Evolutionary conservation across 2,113 vertebrate species (phyloP).

Genomic region (Motacilla tschutschensis): DNA sequence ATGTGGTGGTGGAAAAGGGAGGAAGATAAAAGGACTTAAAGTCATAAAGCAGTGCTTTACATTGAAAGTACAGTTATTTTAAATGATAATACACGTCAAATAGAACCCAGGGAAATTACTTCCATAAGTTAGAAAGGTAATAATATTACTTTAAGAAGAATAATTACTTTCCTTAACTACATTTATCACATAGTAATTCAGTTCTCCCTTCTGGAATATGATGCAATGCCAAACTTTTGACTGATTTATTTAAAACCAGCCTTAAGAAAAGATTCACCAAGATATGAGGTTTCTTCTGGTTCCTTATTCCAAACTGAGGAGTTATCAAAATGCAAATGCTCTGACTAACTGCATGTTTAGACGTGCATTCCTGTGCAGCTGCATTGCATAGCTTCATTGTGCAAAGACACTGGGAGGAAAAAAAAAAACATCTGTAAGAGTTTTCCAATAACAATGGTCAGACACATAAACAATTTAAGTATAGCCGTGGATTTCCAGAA

Average conservation of each 20-base stretch:
- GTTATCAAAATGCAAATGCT: conserved; percentile 76
- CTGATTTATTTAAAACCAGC: conserved; percentile 48
- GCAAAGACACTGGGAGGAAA: not conserved
- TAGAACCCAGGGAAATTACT: conserved; percentile 39
- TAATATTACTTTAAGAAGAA: conserved; percentile 47
- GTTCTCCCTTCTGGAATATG: conserved; percentile 3
- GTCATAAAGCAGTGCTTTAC: not conserved
- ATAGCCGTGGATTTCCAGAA: not conserved
- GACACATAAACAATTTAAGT: not conserved
- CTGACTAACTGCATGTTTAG: conserved; percentile 53
- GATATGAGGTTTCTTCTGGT: conserved; percentile 38
- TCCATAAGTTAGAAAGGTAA: conserved; percentile 45
- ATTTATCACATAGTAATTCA: conserved; percentile 59
- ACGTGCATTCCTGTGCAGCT: conserved; percentile 53
- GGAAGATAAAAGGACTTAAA: conserved; percentile 40
- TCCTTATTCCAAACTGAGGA: conserved; percentile 52
- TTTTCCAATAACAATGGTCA: not conserved
- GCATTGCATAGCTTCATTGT: not conserved
- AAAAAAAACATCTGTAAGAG: not conserved
- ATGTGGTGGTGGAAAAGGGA: not conserved
- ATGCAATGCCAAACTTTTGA: conserved; percentile 35
- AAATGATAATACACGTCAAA: conserved; percentile 34
- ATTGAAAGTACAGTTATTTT: conserved; percentile 33
- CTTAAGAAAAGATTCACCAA: conserved; percentile 38
- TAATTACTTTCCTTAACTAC: conserved; percentile 58